Conservation (phyloP, 2,888 invertebrate species). For the Carabus problematicus region DNA sequence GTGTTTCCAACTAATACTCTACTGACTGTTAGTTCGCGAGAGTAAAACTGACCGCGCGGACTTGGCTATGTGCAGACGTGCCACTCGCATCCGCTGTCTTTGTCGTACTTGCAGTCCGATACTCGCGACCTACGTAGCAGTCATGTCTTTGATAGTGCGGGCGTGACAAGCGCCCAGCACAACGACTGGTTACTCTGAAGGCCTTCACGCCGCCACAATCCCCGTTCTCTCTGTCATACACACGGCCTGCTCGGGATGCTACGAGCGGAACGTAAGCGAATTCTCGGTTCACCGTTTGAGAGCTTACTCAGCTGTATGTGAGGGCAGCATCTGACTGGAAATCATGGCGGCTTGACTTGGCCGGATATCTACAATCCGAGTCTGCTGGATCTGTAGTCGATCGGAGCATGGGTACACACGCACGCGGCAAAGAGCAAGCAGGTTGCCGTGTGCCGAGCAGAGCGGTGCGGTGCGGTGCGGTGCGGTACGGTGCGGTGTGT, state of each 20-base stretch:
- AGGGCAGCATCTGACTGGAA: constrained; percentile 53
- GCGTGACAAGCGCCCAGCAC: constrained; percentile 42
- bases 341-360: constrained; percentile 55
- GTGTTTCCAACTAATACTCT: constrained; percentile 62
- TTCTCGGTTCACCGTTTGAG: constrained; percentile 13
- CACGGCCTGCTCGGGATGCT: background rate
- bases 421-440: constrained; percentile 35
- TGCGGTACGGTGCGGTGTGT: background rate
- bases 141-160: constrained; percentile 47
- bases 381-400: constrained; percentile 46
- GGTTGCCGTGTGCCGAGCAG: background rate
- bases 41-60: constrained; percentile 34
- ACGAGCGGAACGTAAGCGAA: constrained; percentile 16
- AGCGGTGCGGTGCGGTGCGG: background rate
- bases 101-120: constrained; percentile 11
- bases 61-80: constrained; percentile 10
- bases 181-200: constrained; percentile 23
- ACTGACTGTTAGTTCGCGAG: constrained; percentile 59
- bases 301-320: constrained; percentile 51
- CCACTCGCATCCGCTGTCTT: constrained; percentile 20
- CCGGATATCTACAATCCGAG: constrained; percentile 47
- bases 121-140: constrained; percentile 55
- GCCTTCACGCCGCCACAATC: constrained; percentile 21
- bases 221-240: constrained; percentile 15
- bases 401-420: constrained; percentile 42